Evolutionary conservation across 2,888 invertebrate genomes (phyloP).

Genomic region (Acleris holmiana): DNA sequence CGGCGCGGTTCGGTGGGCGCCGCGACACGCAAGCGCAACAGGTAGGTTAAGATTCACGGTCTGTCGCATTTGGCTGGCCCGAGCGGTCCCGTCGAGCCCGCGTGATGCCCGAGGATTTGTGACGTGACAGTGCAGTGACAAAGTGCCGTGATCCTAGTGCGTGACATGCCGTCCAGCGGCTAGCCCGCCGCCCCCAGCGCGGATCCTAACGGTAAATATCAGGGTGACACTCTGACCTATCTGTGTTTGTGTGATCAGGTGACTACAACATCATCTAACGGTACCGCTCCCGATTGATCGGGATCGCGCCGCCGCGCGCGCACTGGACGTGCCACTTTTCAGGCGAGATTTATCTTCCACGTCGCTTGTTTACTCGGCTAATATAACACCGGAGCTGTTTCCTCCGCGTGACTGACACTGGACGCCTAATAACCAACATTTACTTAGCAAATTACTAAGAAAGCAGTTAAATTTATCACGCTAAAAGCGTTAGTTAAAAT

Average conservation of each 20-base stretch:
- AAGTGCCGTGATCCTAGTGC: slow-evolving; percentile 55
- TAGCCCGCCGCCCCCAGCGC: slow-evolving; percentile 61
- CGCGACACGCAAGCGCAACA: slow-evolving; percentile 81
- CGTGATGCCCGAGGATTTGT: slow-evolving; percentile 68
- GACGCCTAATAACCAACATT: slow-evolving; percentile 28
- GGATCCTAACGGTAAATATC: slow-evolving; percentile 82
- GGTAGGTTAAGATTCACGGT: slow-evolving; percentile 83
- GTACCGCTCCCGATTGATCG: slow-evolving; percentile 41
- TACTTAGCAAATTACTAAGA: slow-evolving; percentile 42
- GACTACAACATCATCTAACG: slow-evolving; percentile 50
- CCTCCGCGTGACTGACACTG: slow-evolving; percentile 29
- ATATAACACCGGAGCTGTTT: slow-evolving; percentile 60
- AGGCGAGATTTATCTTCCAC: slow-evolving; percentile 61
- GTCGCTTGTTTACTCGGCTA: slow-evolving; percentile 78
- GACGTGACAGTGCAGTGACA: slow-evolving; percentile 76
- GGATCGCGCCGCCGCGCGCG: slow-evolving; percentile 47
- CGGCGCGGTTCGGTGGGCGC: slow-evolving; percentile 63
- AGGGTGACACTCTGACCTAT: slow-evolving; percentile 69
- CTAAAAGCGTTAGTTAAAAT: slow-evolving; percentile 44
- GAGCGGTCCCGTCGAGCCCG: slow-evolving; percentile 73
- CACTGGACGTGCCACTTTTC: slow-evolving; percentile 54
- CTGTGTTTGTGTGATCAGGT: slow-evolving; percentile 76
- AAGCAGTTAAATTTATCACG: slow-evolving; percentile 55
- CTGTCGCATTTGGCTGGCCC: slow-evolving; percentile 79
- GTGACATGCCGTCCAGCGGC: slow-evolving; percentile 67